These are phyloP conservation scores for Arremon aurantiirostris DNA, from an alignment of 2,797 vertebrate species.

Conservation along the genomic window DNA sequence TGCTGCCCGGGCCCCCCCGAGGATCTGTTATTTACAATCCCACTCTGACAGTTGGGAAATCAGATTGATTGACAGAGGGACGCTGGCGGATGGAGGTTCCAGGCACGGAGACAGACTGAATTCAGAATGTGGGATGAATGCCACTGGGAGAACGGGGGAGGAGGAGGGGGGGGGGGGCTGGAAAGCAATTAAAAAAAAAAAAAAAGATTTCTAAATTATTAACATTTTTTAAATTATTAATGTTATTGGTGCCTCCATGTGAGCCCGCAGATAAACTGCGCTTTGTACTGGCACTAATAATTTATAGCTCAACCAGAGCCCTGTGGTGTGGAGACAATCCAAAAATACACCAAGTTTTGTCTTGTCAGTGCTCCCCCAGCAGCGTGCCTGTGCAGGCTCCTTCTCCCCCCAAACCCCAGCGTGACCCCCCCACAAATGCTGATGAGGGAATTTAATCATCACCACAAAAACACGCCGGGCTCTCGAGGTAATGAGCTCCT, in stretches of 20 bases:
- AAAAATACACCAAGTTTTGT: slow-evolving; percentile 6
- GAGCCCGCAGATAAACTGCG: slow-evolving; percentile 65
- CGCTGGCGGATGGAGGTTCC: slow-evolving; percentile 51
- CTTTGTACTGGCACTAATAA: slow-evolving; percentile 57
- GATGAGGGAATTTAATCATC: background rate
- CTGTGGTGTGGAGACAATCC: slow-evolving; percentile 37
- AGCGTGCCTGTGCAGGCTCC: background rate
- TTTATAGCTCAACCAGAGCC: slow-evolving; percentile 21
- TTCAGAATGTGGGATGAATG: slow-evolving; percentile 66
- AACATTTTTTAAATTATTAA: slow-evolving; percentile 79
- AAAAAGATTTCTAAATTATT: slow-evolving; percentile 77
- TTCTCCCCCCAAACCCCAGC: background rate
- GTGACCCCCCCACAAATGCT: background rate
- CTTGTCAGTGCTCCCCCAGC: background rate
- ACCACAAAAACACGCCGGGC: background rate
- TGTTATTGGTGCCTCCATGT: slow-evolving; percentile 63
- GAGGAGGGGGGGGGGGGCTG: background rate
- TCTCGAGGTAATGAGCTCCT: background rate
- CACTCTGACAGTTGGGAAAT: slow-evolving; percentile 84
- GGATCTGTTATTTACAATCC: slow-evolving; percentile 81
- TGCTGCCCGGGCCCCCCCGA: slow-evolving; percentile 7
- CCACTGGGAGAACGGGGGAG: background rate
- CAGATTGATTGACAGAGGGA: slow-evolving; percentile 68
- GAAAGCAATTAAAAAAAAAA: slow-evolving; percentile 74
- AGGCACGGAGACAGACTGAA: slow-evolving; percentile 56